Evolutionary conservation across 2,113 vertebrate genomes (phyloP).

Genomic region (Neopipo cinnamomea): DNA sequence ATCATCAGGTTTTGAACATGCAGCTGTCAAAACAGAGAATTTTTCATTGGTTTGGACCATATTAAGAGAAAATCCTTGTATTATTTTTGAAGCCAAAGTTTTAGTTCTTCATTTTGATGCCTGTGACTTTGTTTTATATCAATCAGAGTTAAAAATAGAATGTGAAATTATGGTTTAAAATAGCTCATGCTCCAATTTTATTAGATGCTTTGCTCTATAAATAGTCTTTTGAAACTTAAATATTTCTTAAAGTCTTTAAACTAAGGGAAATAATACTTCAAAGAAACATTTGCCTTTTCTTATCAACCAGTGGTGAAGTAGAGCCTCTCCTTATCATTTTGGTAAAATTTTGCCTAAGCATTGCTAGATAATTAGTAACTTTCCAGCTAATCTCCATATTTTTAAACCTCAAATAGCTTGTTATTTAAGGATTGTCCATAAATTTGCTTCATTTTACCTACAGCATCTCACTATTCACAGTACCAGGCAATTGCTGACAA

Average conservation of each 20-base stretch:
- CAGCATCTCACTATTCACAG: neutral
- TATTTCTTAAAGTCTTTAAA: neutral
- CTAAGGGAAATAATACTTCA: neutral
- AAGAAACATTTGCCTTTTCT: neutral
- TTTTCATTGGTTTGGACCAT: neutral
- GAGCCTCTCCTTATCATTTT: neutral
- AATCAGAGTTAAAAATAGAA: slow-evolving; percentile 21
- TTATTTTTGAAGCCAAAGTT: neutral
- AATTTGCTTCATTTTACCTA: neutral
- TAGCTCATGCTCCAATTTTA: neutral
- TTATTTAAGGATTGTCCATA: neutral
- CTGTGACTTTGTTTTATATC: neutral
- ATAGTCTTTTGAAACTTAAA: neutral
- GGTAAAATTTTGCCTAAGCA: neutral
- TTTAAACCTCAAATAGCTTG: neutral
- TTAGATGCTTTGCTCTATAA: neutral
- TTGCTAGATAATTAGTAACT: neutral
- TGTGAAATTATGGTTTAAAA: neutral
- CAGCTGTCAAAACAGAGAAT: neutral
- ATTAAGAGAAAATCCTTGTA: neutral
- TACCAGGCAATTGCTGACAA: neutral
- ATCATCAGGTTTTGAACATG: neutral
- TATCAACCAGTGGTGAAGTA: neutral
- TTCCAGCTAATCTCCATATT: neutral
- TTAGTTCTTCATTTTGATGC: neutral